Evolutionary conservation across 2,888 invertebrate species (phyloP), one percentile per base, ranked within the genome.

Genomic region (Drosophila limbata): DNA sequence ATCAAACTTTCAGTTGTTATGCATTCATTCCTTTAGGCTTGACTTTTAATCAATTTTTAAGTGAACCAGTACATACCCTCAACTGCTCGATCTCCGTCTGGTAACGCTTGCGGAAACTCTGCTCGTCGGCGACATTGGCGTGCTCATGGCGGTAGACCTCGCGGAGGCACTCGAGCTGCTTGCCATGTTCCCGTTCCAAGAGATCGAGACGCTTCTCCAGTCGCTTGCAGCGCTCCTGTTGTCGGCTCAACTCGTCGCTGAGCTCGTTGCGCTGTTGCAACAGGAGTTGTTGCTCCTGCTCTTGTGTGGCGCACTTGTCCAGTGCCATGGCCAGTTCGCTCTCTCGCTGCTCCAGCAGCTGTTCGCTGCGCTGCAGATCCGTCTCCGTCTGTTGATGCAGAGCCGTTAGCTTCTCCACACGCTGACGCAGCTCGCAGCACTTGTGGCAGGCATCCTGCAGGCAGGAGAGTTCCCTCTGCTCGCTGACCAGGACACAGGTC

Each of bases 51-150:
- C 4, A 25, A 25, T 5, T 25, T 4, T 25, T 1, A 25, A 25
- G 5, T 25, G 21, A 25, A 6, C 8, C 8, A 28, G 6, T 1
- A 37, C 37, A n/a, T 37, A 37, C 94, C 84, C 96, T 94, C 69
- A 98, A 93, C 92, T 97, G 97, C 91, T 97, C 97, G 86, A 98
- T 96, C 93, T 97, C 97, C 47, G 95, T 95, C 92, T 97, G 96
- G 92, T 97, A 97, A 68, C 96, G 94, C 88, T 95, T 95, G 59
- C 96, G 94, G 75, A 96, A 94, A 52, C 95, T 94, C 56, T 94
- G 94, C 77, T 94, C 94, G 13, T 94, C 94, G 53, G 93, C 93
- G 15, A 93, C 94, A 87, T 95, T 95, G 52, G 89, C 81, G 33
- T 93, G 92, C 42, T 93, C 93, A 67, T 93, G 92, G 67, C 94